Evolutionary conservation across 1,140 invertebrate genomes (phyloP), one percentile per base, ranked within the genome.

Genomic region (Diorhabda elongata): DNA sequence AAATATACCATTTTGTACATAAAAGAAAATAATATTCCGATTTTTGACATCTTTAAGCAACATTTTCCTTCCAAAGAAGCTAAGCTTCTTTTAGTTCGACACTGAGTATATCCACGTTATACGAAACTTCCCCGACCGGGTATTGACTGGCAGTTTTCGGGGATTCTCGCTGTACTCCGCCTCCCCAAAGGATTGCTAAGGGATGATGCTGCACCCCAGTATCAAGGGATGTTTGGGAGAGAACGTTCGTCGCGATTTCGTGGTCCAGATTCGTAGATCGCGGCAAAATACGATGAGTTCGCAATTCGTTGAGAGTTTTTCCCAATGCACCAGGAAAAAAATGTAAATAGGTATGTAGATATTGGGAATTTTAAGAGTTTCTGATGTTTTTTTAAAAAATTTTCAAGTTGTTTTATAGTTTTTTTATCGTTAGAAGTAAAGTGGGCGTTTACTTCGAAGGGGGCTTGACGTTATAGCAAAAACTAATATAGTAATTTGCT

Each of bases 131-230:
- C 11, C 63, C 67, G 64, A 69, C 61, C 65, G 60, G 68, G 67
- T 76, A 76, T 76, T 74, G 74, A 76, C 74, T 76, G 61, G 66
- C 63, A n/a, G 11, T 45, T 69, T 71, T 72, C 69, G 72, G 67
- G 11, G 61, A 44, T 11, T 45, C 66, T 70, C 71, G 73, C 58
- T 60, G 42, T 60, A 43, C 45, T 70, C 68, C 73, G 73, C 61
- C 59, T 61, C 56, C 41, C 69, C 69, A 71, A 67, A 69, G 71
- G 61, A 62, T 11, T 58, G 67, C 65, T 62, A 64, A 69, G 68
- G 75, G 71, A 74, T 52, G 47, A 52, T 76, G 75, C 73, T 75
- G 75, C 74, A 73, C 73, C 74, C 73, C 75, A 76, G 75, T 76
- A 71, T 71, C 73, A 66, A 70, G 75, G 70, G 71, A 74, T 76